A percentile compares a stretch with the other conserved stretches of the same genome.
Conservation (phyloP, 2,797 vertebrate species). For the Pseudochromis fuscus region DNA sequence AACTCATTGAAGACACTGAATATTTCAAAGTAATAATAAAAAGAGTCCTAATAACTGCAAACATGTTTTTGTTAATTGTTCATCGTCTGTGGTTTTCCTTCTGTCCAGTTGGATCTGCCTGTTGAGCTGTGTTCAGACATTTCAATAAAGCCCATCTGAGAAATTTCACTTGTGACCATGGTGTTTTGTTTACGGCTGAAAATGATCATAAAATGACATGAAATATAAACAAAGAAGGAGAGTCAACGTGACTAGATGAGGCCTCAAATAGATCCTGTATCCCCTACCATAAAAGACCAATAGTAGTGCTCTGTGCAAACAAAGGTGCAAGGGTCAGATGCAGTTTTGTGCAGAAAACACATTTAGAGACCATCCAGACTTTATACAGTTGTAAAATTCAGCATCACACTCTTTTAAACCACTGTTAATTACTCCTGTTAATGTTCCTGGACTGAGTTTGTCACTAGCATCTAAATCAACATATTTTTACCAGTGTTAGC, state of each 20-base stretch:
- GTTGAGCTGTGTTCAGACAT: slow-evolving; percentile 52
- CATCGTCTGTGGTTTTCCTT: slow-evolving; percentile 69
- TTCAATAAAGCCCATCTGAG: slow-evolving; percentile 74
- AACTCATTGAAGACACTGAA: slow-evolving; percentile 25
- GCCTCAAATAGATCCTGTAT: too few relatives aligned
- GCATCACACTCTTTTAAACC: not conserved
- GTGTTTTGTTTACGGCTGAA: slow-evolving; percentile 20
- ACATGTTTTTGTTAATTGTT: slow-evolving; percentile 22
- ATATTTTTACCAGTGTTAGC: not conserved
- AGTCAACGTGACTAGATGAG: too few relatives aligned
- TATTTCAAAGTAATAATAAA: slow-evolving; percentile 39
- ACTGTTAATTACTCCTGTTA: not conserved
- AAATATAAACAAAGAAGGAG: too few relatives aligned
- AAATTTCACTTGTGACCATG: slow-evolving; percentile 20
- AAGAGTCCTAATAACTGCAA: slow-evolving; percentile 19
- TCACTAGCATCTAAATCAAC: not conserved
- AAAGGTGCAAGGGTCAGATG: too few relatives aligned
- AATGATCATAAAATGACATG: not conserved
- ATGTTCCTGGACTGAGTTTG: not conserved
- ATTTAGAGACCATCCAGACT: too few relatives aligned
- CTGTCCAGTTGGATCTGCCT: slow-evolving; percentile 62
- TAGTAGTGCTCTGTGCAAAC: too few relatives aligned
- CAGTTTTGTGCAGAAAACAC: too few relatives aligned
- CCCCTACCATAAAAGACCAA: too few relatives aligned
- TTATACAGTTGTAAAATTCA: not conserved